Base-by-base conservation (phyloP, 1,140 invertebrate genomes). In the Zaprionus ornatus region DNA sequence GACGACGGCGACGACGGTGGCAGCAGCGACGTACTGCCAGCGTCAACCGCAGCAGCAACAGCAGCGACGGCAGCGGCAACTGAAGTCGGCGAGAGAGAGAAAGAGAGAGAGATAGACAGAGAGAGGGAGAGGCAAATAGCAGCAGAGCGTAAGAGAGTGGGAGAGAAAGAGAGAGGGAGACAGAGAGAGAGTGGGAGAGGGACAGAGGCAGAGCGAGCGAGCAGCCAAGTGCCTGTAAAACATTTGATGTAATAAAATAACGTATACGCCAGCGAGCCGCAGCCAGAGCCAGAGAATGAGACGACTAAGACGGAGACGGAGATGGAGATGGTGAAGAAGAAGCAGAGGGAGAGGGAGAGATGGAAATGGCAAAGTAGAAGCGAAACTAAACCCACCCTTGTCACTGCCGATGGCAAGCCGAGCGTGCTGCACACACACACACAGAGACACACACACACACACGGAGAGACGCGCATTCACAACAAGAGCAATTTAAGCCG, bases 181-280 rank as follows among this genome's bases (percentile, higher is more conserved):
- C 48, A 62, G 61, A 19, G 21, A 27, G 32, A 9, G 7, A 25
- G 10, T 7, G 50, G 7, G 63, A 1, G 10, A 2, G 52, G 12
- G 54, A 19, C 2, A 7, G 57, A 19, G 12, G 48, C 17, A 13
- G 4, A 23, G 25, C 13, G 21, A 42, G 63, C 42, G 65, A 73
- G 35, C 59, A 73, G 56, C 60, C 56, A 57, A 68, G 80, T 80
- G 79, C 63, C 85, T 67, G 85, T 90, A 88, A 88, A 88, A 79
- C 85, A 82, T 90, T 90, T 90, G 85, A 85, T 90, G 81, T 91
- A 91, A 79, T 82, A 88, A 88, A 82, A 88, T 91, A 91, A 85
- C 88, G 84, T 91, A 91, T 88, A 91, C 88, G 88, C 77, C 80
- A 64, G 73, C 60, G 64, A 77, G 78, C 73, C 80, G 64, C 72